Evolutionary conservation across 2,797 vertebrate species (phyloP).

Genomic region (Leptoclinus maculatus): DNA sequence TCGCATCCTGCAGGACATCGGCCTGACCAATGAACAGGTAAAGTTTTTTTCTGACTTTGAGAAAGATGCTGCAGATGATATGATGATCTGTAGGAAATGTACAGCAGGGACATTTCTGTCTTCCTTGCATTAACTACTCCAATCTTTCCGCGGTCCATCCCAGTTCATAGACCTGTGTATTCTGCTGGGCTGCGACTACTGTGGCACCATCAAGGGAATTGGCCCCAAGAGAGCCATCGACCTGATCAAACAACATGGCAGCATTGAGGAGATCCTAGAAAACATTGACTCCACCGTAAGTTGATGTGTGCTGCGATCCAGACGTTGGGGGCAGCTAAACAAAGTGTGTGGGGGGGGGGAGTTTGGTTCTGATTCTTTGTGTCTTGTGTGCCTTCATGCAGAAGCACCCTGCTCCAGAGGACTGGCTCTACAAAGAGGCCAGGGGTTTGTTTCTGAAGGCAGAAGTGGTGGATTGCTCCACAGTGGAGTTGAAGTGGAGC

Average conservation of each 20-base stretch:
- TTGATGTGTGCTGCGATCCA: background rate
- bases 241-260: slow-evolving; percentile 92
- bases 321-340: background rate
- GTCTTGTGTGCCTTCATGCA: slow-evolving; percentile 40
- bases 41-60: background rate
- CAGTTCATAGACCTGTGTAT: slow-evolving; percentile 98
- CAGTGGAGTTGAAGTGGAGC: slow-evolving; percentile 91
- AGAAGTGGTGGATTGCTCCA: slow-evolving; percentile 88
- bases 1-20: slow-evolving; percentile 90
- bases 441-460: slow-evolving; percentile 91
- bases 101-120: background rate
- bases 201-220: slow-evolving; percentile 95
- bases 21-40: slow-evolving; percentile 88
- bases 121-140: background rate
- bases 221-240: slow-evolving; percentile 97
- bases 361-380: slow-evolving; percentile 15
- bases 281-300: slow-evolving; percentile 88
- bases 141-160: background rate
- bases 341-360: fast-evolving
- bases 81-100: background rate
- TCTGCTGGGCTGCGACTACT: slow-evolving; percentile 97
- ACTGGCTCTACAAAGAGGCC: slow-evolving; percentile 95
- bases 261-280: slow-evolving; percentile 93
- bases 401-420: slow-evolving; percentile 93
- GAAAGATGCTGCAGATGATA: background rate